Evolutionary conservation across 2,797 vertebrate genomes (phyloP), one percentile per base, ranked within the genome.

Genomic region (Sebastes iracundus): DNA sequence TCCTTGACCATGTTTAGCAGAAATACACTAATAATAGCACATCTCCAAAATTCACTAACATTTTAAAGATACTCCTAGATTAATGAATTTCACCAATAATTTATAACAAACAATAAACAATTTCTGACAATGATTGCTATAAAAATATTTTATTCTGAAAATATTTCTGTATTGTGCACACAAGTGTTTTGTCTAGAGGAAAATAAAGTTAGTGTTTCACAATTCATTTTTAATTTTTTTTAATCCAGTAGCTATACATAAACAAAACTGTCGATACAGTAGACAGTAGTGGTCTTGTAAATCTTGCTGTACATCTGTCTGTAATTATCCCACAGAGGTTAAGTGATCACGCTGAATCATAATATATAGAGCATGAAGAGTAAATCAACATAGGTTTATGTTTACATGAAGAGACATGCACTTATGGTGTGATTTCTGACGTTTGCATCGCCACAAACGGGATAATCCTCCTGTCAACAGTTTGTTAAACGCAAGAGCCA

Each of bases 401-500:
- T 90, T 87, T 71, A 76, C 86, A 88, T 90, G 67, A 46, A 85
- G 81, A 91, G 82, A 92, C 75, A 75, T 83, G 84, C 85, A 90
- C 86, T 83, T 87, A 87, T 63, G 83, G 82, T 80, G 65, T 76
- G 84, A 88, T 88, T 93, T 93, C 78, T 92, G 88, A 90, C 85
- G 82, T 95, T 87, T 92, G 88, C 90, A 82, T 88, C 82, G 86
- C 88, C 60, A 77, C 90, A 89, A 86, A 88, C 89, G 71, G 89
- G 92, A 94, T 95, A 96, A 96, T 96, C 93, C 93, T 70, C 91
- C 90, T 93, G 92, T 94, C 93, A 95, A 94, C 94, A 93, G 93
- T 95, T 95, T 94, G 93, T 93, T 95, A 94, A 94, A 94, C 75
- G 91, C 93, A 93, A 92, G 84, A 95, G 95, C 91, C 94, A 95